Base-by-base conservation (phyloP, 2,113 vertebrate species). In the Notothenia coriiceps region DNA sequence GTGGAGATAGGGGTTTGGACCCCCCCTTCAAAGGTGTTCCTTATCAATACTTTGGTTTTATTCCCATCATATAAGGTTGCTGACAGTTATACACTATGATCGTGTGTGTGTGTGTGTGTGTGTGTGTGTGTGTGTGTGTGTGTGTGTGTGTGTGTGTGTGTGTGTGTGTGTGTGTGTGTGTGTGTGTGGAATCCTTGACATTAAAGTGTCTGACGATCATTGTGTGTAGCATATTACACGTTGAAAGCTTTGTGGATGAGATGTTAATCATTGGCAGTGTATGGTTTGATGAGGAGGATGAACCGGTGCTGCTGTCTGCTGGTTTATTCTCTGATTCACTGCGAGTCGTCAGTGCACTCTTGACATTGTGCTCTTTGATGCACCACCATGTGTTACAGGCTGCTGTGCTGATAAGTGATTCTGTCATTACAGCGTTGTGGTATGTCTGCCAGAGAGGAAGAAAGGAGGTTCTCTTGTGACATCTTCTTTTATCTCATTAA, bases 311-410 rank as follows among this genome's bases (percentile, higher is more conserved):
- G 52, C 74, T 40, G 51, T 77, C 67, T 56, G 49, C 33, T 80
- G 20, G 29, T 74, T 70, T 64, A 60, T 29, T 56, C 54, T 66
- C 66, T 46, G 33, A 50, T 54, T 69, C 73, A 18, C 64, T 12
- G 2, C 6, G 66, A 81, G 47, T 50, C 68, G 70, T 73, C 74
- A 22, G 46, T 57, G 72, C 57, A 29, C 69, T 80, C 57, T 57
- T 81, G 83, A 90, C 83, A 89, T 88, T 74, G 70, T 43, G 76
- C 65, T 84, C 69, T 83, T 63, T 86, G 85, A 92, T 79, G 82
- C 85, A 82, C 72, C 74, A 70, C 70, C 73, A 46, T 8, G 68
- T 86, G 75, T 86, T 65, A 49, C 68, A 44, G 49, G 67, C 79
- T 80, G 74, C 86, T 77, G 15, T 70, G 83, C 60, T 65, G 80